Evolutionary conservation across 2,888 invertebrate genomes (phyloP), one percentile per base, ranked within the genome.

Genomic region (Ceratothoa steindachneri): DNA sequence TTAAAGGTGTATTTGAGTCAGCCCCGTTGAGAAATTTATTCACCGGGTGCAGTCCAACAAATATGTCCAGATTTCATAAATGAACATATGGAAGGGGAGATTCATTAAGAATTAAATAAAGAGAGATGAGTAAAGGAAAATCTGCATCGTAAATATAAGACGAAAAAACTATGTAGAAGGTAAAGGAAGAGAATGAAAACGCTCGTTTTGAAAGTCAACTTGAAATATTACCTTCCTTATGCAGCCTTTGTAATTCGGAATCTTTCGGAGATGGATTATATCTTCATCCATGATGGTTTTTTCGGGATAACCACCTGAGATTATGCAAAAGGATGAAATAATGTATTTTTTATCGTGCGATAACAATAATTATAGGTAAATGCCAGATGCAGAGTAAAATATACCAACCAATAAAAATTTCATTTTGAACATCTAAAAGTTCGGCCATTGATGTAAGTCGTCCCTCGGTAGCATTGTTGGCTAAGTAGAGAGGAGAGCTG

Each of bases 291-390:
- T 65, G 28, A 55, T 41, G 2, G 65, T 51, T 27, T 55, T 27
- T 41, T 77, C 74, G 2, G 77, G 77, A 15, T 29, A 72, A 0
- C 77, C 77, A 28, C 77, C 77, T 77, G 72, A n/a, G 22, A 9
- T n/a, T n/a, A 2, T 52, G 30, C 7, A 41, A 41, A 41, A 53
- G n/a, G 30, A 65, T 1, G 22, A 29, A 12, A 73, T 29, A 41
- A 15, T 27, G 22, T 9, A 9, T 7, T 27, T 19, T 24, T 30
- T 30, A 15, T 31, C 3, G 15, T 19, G n/a, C n/a, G n/a, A n/a
- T n/a, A n/a, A n/a, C n/a, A n/a, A n/a, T n/a, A n/a, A n/a, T n/a
- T n/a, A n/a, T n/a, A n/a, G n/a, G n/a, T n/a, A n/a, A n/a, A n/a
- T n/a, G n/a, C n/a, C n/a, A n/a, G n/a, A n/a, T n/a, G n/a, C n/a